Evolutionary conservation across 2,113 vertebrate genomes (phyloP).

Genomic region (Sitta europaea): DNA sequence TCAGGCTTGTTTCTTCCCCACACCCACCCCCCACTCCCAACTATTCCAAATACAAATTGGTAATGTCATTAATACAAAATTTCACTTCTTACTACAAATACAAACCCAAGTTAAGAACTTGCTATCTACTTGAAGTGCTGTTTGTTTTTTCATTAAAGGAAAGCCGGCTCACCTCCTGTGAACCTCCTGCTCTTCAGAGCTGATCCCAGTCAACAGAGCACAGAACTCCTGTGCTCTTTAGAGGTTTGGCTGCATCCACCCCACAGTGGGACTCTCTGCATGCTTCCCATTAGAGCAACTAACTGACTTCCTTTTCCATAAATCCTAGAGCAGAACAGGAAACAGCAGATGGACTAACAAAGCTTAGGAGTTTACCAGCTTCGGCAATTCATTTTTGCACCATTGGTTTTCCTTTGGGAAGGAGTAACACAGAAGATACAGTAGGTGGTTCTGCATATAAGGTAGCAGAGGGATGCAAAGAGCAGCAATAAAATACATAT

Average conservation of each 20-base stretch:
- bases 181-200: neutral
- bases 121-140: neutral
- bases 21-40: accelerated
- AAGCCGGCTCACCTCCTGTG: neutral
- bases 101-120: neutral
- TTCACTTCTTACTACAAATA: neutral
- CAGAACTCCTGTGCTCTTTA: neutral
- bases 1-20: neutral
- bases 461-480: neutral
- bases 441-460: neutral
- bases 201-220: neutral
- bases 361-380: neutral
- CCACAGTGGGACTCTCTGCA: neutral
- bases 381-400: neutral
- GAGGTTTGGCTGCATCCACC: neutral
- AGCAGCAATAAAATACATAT: neutral
- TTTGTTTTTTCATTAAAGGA: neutral
- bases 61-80: neutral
- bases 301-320: neutral
- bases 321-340: neutral
- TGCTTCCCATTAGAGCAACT: neutral
- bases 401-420: neutral
- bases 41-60: neutral
- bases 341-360: neutral
- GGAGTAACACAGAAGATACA: neutral